Percentiles rank a stretch among this genome's conserved stretches.
Evolutionary conservation across 2,113 vertebrate genomes (phyloP).

Genomic region (Artemisiospiza belli): DNA sequence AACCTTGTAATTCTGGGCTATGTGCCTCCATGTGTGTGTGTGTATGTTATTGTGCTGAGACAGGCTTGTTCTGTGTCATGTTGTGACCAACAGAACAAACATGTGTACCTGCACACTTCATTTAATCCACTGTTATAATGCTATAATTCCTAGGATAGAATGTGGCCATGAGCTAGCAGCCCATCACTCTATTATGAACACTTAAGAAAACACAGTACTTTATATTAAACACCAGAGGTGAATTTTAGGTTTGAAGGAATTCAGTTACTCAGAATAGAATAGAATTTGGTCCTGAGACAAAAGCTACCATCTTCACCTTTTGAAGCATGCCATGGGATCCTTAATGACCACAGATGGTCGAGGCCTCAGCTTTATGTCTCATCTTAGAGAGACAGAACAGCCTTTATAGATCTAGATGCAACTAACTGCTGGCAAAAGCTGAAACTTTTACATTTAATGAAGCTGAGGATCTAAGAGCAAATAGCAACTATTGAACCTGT

Average conservation of each 20-base stretch:
- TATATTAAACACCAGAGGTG: not conserved
- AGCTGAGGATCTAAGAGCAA: constrained; percentile 65
- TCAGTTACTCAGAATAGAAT: not conserved
- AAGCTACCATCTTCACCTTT: constrained; percentile 35
- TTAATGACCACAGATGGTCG: constrained; percentile 64
- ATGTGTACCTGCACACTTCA: not conserved
- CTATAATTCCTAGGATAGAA: not conserved
- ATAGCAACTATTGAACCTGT: constrained; percentile 72
- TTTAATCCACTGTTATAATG: not conserved
- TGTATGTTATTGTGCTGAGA: not conserved
- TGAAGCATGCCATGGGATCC: constrained; percentile 57
- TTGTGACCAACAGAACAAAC: not conserved
- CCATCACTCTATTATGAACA: not conserved
- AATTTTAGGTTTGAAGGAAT: constrained; percentile 16
- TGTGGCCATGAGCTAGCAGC: not conserved
- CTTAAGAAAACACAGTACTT: not conserved
- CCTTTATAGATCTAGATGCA: constrained; percentile 71
- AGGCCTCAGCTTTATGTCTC: constrained; percentile 61
- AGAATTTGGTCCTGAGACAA: not conserved
- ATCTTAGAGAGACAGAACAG: constrained; percentile 49
- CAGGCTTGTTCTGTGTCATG: not conserved
- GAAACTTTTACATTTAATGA: constrained; percentile 74
- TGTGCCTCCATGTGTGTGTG: not conserved
- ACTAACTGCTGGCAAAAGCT: constrained; percentile 59
- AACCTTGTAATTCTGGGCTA: not conserved